Evolutionary conservation across 2,888 invertebrate genomes (phyloP), one percentile per base, ranked within the genome.

Genomic region (Aphodius granarius): DNA sequence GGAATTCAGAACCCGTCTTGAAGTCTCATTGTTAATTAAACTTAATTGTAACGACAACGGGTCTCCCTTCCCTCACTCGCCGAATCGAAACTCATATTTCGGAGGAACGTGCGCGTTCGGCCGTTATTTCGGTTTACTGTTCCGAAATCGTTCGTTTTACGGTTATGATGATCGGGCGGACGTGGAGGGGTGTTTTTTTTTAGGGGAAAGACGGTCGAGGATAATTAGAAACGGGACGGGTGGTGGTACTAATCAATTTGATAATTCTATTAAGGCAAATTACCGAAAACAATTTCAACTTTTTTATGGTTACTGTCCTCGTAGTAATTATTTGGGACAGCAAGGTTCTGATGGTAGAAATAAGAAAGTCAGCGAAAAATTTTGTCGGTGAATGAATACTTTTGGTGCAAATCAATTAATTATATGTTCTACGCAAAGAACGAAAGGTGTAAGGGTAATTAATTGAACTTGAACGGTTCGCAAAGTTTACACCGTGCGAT

Each of bases 1-100:
- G 79, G 78, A 80, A 80, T 80, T 79, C 78, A 80, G 80, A 79
- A 79, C 80, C 77, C 78, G 80, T 79, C 80, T 79, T 81, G 81
- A 79, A 79, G 80, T 78, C 77, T 79, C 81, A 80, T 80, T 81
- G 81, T 81, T 82, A 82, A 82, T 81, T 82, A 82, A 81, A 82
- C 79, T 81, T 82, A 82, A 82, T 82, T 81, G 82, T 80, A 81
- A 81, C 80, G 81, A 81, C 81, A 80, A 78, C 79, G 78, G 74
- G 73, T 72, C 66, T 71, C 64, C 20, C 73, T 66, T 71, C 64
- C 20, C 20, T 43, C 43, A 43, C 63, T 66, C 63, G 65, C 73
- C 72, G 79, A 79, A 80, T 80, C 81, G 78, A 81, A n/a, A 81
- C 78, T 79, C 79, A 81, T 81, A 81, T 81, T 81, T 79, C 78